Evolutionary conservation across 1,140 invertebrate genomes (phyloP).

Genomic region (Globodera rostochiensis): DNA sequence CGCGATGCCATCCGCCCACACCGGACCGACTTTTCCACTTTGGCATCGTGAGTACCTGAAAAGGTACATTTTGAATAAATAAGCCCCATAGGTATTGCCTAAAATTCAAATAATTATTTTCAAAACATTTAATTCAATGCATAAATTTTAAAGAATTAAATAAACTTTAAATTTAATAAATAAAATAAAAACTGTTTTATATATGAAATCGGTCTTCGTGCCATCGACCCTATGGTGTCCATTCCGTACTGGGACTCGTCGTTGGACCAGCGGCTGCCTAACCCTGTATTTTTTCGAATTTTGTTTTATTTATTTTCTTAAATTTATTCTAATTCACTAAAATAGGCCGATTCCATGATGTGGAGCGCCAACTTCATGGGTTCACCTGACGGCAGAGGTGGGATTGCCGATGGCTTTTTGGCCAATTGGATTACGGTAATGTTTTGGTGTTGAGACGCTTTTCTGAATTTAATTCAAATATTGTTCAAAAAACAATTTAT

Average conservation of each 20-base stretch:
- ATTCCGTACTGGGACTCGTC: slow-evolving; percentile 26
- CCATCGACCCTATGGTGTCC: slow-evolving; percentile 12
- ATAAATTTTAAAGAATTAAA: neutral
- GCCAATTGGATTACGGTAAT: neutral
- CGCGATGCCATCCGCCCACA: slow-evolving; percentile 10
- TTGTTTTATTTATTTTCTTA: neutral
- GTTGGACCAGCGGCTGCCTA: slow-evolving; percentile 2
- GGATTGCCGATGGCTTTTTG: slow-evolving; percentile 4
- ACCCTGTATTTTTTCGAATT: neutral
- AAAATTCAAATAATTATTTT: too few species aligned
- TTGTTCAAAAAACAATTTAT: too few species aligned
- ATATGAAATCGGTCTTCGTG: slow-evolving; percentile 19
- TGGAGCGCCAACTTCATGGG: neutral
- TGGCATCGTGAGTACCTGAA: slow-evolving; percentile 27
- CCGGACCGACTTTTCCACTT: slow-evolving; percentile 13
- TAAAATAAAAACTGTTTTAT: neutral
- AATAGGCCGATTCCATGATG: neutral
- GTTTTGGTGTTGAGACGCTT: neutral
- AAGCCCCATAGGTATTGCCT: too few species aligned
- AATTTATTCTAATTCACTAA: neutral
- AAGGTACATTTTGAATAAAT: slow-evolving; percentile 9
- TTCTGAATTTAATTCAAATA: neutral
- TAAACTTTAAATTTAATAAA: too few species aligned
- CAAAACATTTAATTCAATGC: too few species aligned
- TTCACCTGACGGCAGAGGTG: neutral